Percentiles rank a stretch among this genome's conserved stretches.
Evolutionary conservation across 2,797 vertebrate genomes (phyloP).

Genomic region (Smutsia gigantea): DNA sequence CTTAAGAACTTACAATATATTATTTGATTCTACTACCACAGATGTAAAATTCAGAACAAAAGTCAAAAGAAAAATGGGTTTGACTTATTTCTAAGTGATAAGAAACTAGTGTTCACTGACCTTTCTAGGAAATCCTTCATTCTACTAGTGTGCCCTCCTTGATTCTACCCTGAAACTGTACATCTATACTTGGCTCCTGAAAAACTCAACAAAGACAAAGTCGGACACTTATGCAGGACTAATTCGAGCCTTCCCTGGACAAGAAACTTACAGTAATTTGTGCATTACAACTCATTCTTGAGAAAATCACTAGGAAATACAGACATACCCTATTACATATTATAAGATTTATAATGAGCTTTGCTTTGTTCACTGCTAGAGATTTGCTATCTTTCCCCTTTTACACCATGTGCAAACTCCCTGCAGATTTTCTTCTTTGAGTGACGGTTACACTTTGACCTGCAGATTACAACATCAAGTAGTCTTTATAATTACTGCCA

Average conservation of each 20-base stretch:
- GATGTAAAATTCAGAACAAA: constrained; percentile 13
- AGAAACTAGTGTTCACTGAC: not conserved
- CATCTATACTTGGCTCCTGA: not conserved
- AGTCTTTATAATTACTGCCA: not conserved
- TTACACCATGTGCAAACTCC: not conserved
- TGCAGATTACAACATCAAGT: constrained; percentile 1
- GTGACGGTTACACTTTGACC: not conserved
- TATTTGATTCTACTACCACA: not conserved
- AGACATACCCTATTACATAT: not conserved
- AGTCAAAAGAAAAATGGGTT: constrained; percentile 2
- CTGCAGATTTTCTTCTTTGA: not conserved
- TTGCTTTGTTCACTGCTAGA: not conserved
- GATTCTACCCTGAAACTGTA: not conserved
- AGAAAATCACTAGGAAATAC: not conserved
- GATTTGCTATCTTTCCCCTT: not conserved
- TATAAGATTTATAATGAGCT: not conserved
- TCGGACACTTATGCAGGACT: not conserved
- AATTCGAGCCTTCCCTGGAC: not conserved
- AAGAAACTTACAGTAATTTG: not conserved
- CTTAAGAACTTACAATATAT: not conserved
- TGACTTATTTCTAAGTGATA: not conserved
- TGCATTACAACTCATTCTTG: not conserved
- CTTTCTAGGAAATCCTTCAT: not conserved
- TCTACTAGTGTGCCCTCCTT: not conserved
- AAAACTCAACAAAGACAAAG: constrained; percentile 8